Conservation (phyloP, 2,888 invertebrate species). For the Chromoteleia sp. region DNA sequence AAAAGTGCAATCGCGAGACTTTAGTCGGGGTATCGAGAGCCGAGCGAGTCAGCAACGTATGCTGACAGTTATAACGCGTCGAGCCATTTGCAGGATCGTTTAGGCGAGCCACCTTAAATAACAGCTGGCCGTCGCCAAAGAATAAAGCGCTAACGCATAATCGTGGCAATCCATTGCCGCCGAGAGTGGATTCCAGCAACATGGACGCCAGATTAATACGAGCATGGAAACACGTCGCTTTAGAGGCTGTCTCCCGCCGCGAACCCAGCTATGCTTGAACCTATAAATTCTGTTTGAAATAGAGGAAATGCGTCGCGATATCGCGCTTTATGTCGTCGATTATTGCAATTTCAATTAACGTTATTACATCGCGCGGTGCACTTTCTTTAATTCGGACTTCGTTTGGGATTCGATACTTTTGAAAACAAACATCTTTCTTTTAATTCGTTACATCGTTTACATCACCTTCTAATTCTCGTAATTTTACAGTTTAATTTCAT, state of each 20-base stretch:
- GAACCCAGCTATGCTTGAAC: conserved; percentile 55
- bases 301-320: conserved; percentile 53
- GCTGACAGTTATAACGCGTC: conserved; percentile 79
- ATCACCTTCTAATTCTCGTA: no score
- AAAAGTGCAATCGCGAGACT: conserved; percentile 70
- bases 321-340: conserved; percentile 57
- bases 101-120: conserved; percentile 78
- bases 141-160: conserved; percentile 73
- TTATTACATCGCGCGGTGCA: conserved; percentile 18
- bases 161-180: conserved; percentile 73
- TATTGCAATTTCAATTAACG: conserved; percentile 67
- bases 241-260: conserved; percentile 65
- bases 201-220: conserved; percentile 70
- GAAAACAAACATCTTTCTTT: no score
- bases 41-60: conserved; percentile 70
- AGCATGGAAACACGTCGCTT: conserved; percentile 71
- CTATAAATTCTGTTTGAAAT: conserved; percentile 60
- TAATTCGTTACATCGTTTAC: no score
- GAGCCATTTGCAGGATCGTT: conserved; percentile 79
- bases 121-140: conserved; percentile 72
- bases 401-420: no score
- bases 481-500: no score
- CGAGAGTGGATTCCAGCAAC: conserved; percentile 70
- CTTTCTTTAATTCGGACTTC: neutral
- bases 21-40: conserved; percentile 53